These are phyloP conservation scores for Notarius lentiginosus DNA, from an alignment of 2,113 vertebrate genomes.

Conservation along the genomic window DNA sequence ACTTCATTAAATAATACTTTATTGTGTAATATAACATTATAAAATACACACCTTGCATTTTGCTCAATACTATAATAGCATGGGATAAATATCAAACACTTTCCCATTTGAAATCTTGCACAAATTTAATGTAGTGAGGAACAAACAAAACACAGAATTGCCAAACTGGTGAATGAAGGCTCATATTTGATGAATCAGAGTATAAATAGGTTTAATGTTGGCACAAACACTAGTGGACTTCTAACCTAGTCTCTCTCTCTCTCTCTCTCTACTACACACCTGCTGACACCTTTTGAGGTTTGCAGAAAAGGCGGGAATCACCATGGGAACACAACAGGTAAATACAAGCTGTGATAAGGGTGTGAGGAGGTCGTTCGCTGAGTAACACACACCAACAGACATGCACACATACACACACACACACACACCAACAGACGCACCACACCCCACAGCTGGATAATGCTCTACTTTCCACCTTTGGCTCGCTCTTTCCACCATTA, in stretches of 20 bases:
- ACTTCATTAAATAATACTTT: background rate
- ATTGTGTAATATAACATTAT: background rate
- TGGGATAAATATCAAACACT: background rate
- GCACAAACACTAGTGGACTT: background rate
- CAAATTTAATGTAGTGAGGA: background rate
- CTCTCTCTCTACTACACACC: slow-evolving; percentile 54
- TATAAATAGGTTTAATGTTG: slow-evolving; percentile 6
- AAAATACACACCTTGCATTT: background rate
- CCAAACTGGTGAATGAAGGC: background rate
- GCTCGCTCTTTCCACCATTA: slow-evolving; percentile 25
- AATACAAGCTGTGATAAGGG: slow-evolving; percentile 64
- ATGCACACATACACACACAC: background rate
- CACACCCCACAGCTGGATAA: slow-evolving; percentile 66
- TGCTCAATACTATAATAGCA: background rate
- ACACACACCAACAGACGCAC: slow-evolving; percentile 39
- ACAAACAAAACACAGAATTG: background rate
- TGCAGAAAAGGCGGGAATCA: slow-evolving; percentile 50
- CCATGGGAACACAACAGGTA: slow-evolving; percentile 72
- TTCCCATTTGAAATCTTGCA: background rate
- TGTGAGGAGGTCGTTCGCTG: slow-evolving; percentile 18
- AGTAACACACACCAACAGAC: slow-evolving; percentile 3
- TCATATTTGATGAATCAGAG: background rate
- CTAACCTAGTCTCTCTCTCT: background rate
- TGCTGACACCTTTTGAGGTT: slow-evolving; percentile 49
- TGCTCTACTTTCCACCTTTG: slow-evolving; percentile 51